Evolutionary conservation across 2,113 vertebrate genomes (phyloP).

Genomic region (Tinamus guttatus): DNA sequence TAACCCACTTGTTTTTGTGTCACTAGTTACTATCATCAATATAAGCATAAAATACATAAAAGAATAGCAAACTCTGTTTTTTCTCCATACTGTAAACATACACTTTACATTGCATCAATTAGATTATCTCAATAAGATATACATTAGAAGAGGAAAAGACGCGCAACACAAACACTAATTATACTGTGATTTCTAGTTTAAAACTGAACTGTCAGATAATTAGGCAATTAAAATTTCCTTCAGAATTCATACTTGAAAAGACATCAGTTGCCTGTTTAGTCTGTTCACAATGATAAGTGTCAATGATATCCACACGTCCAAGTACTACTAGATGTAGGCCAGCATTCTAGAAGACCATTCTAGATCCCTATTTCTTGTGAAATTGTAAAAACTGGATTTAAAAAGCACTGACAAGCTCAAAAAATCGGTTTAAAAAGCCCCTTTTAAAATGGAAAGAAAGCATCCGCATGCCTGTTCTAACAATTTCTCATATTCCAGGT

Average conservation of each 20-base stretch:
- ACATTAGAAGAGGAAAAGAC: not conserved
- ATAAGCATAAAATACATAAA: not conserved
- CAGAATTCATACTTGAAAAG: constrained; percentile 24
- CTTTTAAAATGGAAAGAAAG: not conserved
- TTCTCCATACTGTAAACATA: not conserved
- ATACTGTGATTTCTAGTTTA: constrained; percentile 34
- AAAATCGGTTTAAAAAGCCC: not conserved
- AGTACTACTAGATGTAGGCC: not conserved
- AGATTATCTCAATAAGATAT: not conserved
- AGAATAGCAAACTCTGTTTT: not conserved
- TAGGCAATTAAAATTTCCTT: constrained; percentile 48
- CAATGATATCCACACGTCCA: not conserved
- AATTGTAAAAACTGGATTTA: not conserved
- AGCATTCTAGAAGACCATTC: not conserved
- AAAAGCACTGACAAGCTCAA: not conserved
- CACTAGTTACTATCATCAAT: constrained; percentile 20
- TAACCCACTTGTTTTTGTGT: not conserved
- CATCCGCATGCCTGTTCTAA: not conserved
- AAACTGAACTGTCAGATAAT: constrained; percentile 44
- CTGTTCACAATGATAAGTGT: not conserved
- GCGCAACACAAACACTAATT: constrained; percentile 47
- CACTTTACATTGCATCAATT: not conserved
- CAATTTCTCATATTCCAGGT: not conserved
- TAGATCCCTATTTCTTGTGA: not conserved
- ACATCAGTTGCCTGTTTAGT: not conserved